Evolutionary conservation across 1,140 invertebrate genomes (phyloP).

Genomic region (Anoplophora glabripennis): DNA sequence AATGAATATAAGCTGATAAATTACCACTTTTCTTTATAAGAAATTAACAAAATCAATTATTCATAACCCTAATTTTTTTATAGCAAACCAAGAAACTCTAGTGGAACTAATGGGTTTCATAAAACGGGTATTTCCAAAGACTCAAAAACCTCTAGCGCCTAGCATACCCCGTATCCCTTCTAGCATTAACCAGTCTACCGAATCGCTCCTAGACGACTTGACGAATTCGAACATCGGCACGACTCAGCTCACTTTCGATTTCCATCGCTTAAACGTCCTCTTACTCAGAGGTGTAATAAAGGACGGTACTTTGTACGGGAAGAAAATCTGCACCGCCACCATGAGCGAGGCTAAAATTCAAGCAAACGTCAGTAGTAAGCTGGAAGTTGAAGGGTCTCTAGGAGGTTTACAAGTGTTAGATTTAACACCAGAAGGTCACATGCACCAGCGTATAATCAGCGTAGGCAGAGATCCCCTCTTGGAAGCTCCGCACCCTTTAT

Average conservation of each 20-base stretch:
- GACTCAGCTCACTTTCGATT: slow-evolving; percentile 87
- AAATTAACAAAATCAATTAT: too few species aligned
- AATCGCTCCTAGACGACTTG: slow-evolving; percentile 36
- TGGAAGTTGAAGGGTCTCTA: slow-evolving; percentile 77
- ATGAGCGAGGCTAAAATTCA: slow-evolving; percentile 87
- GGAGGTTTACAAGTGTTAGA: slow-evolving; percentile 90
- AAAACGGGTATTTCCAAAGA: slow-evolving; percentile 66
- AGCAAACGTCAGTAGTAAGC: slow-evolving; percentile 71
- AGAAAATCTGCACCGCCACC: slow-evolving; percentile 91
- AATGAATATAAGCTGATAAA: too few species aligned
- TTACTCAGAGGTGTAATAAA: slow-evolving; percentile 75
- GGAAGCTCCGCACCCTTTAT: slow-evolving; percentile 53
- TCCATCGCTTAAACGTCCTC: slow-evolving; percentile 85
- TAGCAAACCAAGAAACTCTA: slow-evolving; percentile 92
- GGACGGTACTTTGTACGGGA: slow-evolving; percentile 68
- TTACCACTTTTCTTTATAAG: too few species aligned
- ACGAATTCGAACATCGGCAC: slow-evolving; percentile 28
- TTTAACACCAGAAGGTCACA: slow-evolving; percentile 77
- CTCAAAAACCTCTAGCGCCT: slow-evolving; percentile 34
- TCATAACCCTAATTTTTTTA: slow-evolving; percentile 31
- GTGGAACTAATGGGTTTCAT: slow-evolving; percentile 87
- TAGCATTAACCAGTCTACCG: slow-evolving; percentile 12
- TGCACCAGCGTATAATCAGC: slow-evolving; percentile 81
- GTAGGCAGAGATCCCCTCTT: slow-evolving; percentile 75
- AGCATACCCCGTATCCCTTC: slow-evolving; percentile 38